phyloP scores from a whole-genome alignment of 1,140 invertebrate species.

The Dreissena polymorpha region DNA sequence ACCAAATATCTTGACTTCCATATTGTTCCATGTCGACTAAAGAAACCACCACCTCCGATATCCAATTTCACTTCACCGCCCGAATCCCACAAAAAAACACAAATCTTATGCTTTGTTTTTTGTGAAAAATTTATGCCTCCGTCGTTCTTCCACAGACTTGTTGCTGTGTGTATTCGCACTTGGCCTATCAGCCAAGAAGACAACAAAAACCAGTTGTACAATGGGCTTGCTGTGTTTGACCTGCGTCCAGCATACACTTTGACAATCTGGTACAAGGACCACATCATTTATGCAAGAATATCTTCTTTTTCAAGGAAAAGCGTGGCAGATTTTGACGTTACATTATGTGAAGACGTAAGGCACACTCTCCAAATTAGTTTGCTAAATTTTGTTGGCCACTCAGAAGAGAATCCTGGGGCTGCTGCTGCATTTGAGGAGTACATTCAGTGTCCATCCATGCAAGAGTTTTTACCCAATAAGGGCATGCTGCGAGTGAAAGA shows the following conservation, averaged over 20 bases:
- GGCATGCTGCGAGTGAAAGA: conserved; percentile 30
- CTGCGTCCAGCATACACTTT: not conserved
- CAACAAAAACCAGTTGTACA: not conserved
- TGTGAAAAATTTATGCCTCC: conserved; percentile 34
- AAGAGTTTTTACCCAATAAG: not conserved
- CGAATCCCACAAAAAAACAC: not conserved
- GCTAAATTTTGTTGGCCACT: conserved; percentile 1
- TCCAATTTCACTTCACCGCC: too few relatives aligned
- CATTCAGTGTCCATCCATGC: conserved; percentile 11
- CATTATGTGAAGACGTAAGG: not conserved
- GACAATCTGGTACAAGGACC: conserved; percentile 38
- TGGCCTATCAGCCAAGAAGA: too few relatives aligned
- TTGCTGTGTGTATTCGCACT: conserved; percentile 21
- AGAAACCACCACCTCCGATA: not conserved
- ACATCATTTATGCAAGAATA: conserved; percentile 31
- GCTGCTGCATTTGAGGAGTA: conserved; percentile 30
- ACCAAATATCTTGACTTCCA: conserved; percentile 6
- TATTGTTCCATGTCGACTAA: conserved; percentile 26
- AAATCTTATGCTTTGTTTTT: conserved; percentile 8
- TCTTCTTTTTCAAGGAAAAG: not conserved
- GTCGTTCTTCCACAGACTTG: conserved; percentile 27
- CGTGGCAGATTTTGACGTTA: not conserved
- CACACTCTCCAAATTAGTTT: conserved; percentile 2
- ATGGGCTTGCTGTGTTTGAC: conserved; percentile 29
- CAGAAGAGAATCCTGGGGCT: not conserved